Evolutionary conservation across 37 sponge, comb jelly and placozoan genomes (phyloP), one percentile per base, ranked within the genome.

Genomic region (Agelas oroides): DNA sequence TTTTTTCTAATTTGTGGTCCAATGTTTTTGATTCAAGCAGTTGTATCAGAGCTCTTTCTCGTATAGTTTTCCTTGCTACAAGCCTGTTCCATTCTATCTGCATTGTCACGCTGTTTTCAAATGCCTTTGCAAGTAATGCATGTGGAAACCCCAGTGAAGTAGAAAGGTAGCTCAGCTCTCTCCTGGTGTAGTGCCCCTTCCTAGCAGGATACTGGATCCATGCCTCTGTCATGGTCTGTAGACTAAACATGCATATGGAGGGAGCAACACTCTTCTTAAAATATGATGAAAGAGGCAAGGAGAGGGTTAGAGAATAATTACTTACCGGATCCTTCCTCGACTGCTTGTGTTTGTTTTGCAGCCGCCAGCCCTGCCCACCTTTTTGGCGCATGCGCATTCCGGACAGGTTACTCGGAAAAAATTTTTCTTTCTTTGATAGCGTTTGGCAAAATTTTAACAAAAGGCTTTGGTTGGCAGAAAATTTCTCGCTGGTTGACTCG

Each of bases 131-230:
- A 30, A 92, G 78, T 21, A 87, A 20, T 13, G 33, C 54, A 21
- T 71, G 54, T 40, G 80, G 79, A 59, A 79, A 87, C 15, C 92
- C 92, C 8, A 92, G 65, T 33, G 72, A 20, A 28, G 65, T 70
- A 24, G 88, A 74, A 5, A 92, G 66, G 32, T 58, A 67, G 1
- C 37, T 21, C 63, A 92, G 80, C 53, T 92, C 92, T 15, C 38
- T 62, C 40, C 54, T 54, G 8, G 59, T 79, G 61, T 77, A 84
- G 46, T 34, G 70, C 2, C 83, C 87, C 32, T 82, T 86, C 30
- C 65, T 76, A 23, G 65, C 17, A 20, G 83, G 58, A 35, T 68
- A 84, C 30, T 59, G 59, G 31, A 6, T 32, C 34, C 19, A 19
- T 5, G 35, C 35, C 69, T 30, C 34, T 32, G 31, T 34, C 20